Evolutionary conservation across 2,888 invertebrate genomes (phyloP), one percentile per base, ranked within the genome.

Genomic region (Didymodactylos carnosus): DNA sequence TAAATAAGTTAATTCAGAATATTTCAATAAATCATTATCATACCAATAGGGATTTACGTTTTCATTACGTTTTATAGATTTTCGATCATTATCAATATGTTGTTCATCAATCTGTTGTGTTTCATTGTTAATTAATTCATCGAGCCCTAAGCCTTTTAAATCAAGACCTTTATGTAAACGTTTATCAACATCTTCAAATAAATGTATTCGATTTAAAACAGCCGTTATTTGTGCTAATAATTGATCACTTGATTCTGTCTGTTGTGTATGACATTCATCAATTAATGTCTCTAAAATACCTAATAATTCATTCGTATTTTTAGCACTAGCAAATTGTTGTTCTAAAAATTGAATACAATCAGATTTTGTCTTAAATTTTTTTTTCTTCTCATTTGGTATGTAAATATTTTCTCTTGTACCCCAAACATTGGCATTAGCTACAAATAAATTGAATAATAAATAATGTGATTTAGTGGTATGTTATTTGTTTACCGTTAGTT

Each of bases 401-500:
- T 81, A 81, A 11, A 80, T 82, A 23, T 86, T 71, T 82, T 94
- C 94, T 76, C 94, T 86, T 0, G 94, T 94, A 7, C 94, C 94
- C 94, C 94, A 94, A 2, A 90, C 29, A n/a, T 62, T 62, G 89
- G 7, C 94, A 90, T 62, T 62, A n/a, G 35, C n/a, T n/a, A n/a
- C n/a, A n/a, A n/a, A n/a, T n/a, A n/a, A n/a, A n/a, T n/a, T n/a
- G n/a, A n/a, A n/a, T n/a, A n/a, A n/a, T n/a, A n/a, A n/a, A n/a
- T n/a, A n/a, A n/a, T n/a, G n/a, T n/a, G n/a, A n/a, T n/a, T n/a
- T n/a, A n/a, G n/a, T n/a, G n/a, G n/a, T n/a, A n/a, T n/a, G n/a
- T n/a, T n/a, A n/a, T n/a, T 79, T 92, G 90, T 82, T 94, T 91
- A 85, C 94, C 87, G 82, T 94, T 94, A 81, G 92, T 92, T 39